Evolutionary conservation across 2,888 invertebrate genomes (phyloP), one percentile per base, ranked within the genome.

Genomic region (Cylindroiulus punctatus): DNA sequence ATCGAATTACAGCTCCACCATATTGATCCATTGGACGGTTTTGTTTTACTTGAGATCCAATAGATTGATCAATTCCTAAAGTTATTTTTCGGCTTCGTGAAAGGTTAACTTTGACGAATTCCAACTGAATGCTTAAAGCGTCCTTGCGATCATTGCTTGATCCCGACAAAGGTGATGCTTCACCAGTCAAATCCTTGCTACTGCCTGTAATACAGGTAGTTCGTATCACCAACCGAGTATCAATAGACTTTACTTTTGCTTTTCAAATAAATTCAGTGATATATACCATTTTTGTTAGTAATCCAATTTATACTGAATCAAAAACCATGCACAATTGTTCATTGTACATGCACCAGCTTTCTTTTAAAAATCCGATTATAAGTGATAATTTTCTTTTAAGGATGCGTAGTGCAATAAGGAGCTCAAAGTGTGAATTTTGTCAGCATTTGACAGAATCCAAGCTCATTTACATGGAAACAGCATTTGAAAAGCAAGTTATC

Each of bases 41-140:
- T 30, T 19, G 30, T 81, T 87, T 52, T 32, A 85, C 57, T 44
- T 65, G 81, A 32, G 82, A 92, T 93, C 92, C 90, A 96, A 96
- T 97, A 42, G 97, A 97, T 91, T 97, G 97, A 88, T 97, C 92
- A 86, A 98, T 97, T n/a, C 96, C 95, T 19, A 96, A 96, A 91
- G 97, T 96, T 36, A 97, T 92, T 91, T 98, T 98, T 88, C 98
- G 93, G 84, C 96, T 97, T 87, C 98, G 92, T 0, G 97, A 97
- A 85, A 98, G 93, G 91, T 98, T 97, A 90, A 98, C 96, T 91
- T 98, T 98, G 85, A 98, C 97, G 90, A 98, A 98, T 91, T 98
- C 98, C 1, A 98, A 98, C 91, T 98, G 98, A 87, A 98, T 95
- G 89, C 97, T 97, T 14, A 98, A 93, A 0, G 98, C 98, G 92